phyloP scores from a whole-genome alignment of 2,113 vertebrate genomes.

The Mormyrus iriodes region DNA sequence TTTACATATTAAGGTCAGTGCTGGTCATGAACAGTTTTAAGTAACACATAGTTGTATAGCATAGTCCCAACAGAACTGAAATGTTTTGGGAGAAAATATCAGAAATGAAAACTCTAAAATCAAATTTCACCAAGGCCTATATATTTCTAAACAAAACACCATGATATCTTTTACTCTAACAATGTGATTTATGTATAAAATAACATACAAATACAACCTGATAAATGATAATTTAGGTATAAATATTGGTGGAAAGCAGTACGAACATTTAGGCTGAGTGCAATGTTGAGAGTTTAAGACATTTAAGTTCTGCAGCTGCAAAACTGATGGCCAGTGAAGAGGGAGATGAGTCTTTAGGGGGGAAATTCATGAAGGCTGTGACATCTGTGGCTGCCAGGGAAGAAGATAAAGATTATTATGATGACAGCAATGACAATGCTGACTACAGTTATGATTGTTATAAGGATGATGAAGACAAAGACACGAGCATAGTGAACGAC shows the following conservation, averaged over 20 bases:
- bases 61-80: neutral
- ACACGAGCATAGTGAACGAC: neutral
- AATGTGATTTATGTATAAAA: neutral
- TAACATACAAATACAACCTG: neutral
- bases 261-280: neutral
- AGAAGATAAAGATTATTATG: neutral
- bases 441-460: neutral
- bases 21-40: neutral
- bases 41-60: neutral
- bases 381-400: neutral
- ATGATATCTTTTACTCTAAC: neutral
- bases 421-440: neutral
- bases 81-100: neutral
- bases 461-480: neutral
- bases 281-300: neutral
- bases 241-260: neutral
- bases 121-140: neutral
- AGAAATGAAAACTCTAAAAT: neutral
- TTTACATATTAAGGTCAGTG: neutral
- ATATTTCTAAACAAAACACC: neutral
- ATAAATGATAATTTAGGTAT: neutral
- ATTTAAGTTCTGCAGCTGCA: conserved; percentile 7
- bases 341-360: neutral
- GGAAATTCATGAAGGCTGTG: neutral
- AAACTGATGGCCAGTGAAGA: neutral